Evolutionary conservation across 1,140 invertebrate genomes (phyloP).

Genomic region (Aphaenogaster floridana): DNA sequence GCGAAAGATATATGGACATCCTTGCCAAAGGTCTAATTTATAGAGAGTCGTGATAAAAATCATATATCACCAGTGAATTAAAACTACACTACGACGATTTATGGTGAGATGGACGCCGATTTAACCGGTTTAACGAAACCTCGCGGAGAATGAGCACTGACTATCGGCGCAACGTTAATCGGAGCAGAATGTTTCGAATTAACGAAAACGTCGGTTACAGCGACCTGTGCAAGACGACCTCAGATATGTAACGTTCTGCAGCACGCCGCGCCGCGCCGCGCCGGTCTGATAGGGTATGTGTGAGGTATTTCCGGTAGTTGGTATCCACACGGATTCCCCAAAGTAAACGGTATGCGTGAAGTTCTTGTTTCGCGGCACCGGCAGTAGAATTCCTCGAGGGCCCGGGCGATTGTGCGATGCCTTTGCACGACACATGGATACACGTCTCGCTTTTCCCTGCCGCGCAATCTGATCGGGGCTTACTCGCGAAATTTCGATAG

Average conservation of each 20-base stretch:
- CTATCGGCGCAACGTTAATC: conserved; percentile 31
- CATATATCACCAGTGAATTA: neutral
- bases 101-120: neutral
- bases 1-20: neutral
- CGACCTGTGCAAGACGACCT: conserved; percentile 66
- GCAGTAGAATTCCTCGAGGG: conserved; percentile 72
- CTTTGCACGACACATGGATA: conserved; percentile 72
- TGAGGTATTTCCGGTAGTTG: conserved; percentile 72
- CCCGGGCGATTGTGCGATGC: conserved; percentile 66
- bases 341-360: conserved; percentile 78
- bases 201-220: conserved; percentile 68
- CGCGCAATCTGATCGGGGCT: conserved; percentile 31
- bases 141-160: neutral
- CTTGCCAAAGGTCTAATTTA: neutral
- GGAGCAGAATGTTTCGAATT: conserved; percentile 58
- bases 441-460: conserved; percentile 17
- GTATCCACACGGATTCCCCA: conserved; percentile 73
- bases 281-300: conserved; percentile 68
- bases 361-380: conserved; percentile 74
- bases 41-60: neutral
- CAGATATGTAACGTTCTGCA: conserved; percentile 72
- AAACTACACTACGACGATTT: neutral
- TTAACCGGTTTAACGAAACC: neutral
- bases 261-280: neutral
- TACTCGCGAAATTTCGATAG: conserved; percentile 69